Evolutionary conservation across 1,140 invertebrate species (phyloP).

Genomic region (Mycetomoellerius zeteki): DNA sequence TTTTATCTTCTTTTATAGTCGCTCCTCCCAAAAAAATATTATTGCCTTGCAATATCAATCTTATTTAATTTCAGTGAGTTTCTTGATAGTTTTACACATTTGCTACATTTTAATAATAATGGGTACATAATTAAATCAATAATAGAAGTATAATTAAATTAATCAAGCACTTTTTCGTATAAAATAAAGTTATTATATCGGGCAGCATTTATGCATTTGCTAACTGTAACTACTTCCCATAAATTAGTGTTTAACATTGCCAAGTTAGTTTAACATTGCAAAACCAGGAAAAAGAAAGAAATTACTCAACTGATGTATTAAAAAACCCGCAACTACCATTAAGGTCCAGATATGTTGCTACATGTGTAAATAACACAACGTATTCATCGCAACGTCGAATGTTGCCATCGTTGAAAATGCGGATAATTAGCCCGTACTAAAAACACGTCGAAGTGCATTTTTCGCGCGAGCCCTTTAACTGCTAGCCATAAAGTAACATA

Average conservation of each 20-base stretch:
- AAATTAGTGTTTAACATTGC: slow-evolving; percentile 8
- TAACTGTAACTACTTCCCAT: background rate
- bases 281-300: slow-evolving; percentile 22
- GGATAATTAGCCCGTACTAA: slow-evolving; percentile 33
- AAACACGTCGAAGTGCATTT: slow-evolving; percentile 26
- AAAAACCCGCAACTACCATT: slow-evolving; percentile 4
- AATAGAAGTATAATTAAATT: slow-evolving; percentile 1
- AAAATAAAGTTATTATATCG: slow-evolving; percentile 18
- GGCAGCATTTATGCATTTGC: background rate
- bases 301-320: slow-evolving; percentile 5
- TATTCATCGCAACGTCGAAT: background rate
- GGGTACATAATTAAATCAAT: background rate
- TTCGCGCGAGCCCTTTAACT: slow-evolving; percentile 35
- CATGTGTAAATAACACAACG: slow-evolving; percentile 32
- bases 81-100: background rate
- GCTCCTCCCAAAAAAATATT: background rate
- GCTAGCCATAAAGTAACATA: slow-evolving; percentile 19
- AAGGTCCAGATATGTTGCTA: slow-evolving; percentile 2
- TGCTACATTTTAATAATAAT: background rate
- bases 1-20: background rate
- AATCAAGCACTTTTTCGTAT: background rate
- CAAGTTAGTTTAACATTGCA: slow-evolving; percentile 10
- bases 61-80: background rate
- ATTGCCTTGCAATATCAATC: background rate
- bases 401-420: slow-evolving; percentile 28